Base-by-base conservation (phyloP, 2,113 vertebrate genomes). In the Eublepharis macularius region DNA sequence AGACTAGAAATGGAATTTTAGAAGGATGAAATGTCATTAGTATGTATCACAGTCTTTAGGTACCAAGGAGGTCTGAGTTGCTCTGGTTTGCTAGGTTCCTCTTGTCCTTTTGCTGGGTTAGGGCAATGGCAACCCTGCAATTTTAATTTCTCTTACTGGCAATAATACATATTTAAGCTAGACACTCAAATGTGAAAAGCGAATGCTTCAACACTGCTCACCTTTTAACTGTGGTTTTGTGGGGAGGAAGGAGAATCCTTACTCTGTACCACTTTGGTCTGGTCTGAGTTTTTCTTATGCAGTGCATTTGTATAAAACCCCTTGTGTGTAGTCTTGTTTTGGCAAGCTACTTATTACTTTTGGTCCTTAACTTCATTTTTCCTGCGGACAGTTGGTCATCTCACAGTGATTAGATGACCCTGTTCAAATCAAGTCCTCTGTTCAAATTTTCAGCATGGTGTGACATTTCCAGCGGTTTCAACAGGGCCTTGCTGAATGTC, bases 401-500 rank as follows among this genome's bases (percentile, higher is more conserved):
- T 0, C 78, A 63, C 39, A 63, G 21, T 1, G 32, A 80, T 90
- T 29, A 78, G 34, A 68, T 77, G 72, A 45, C 32, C 17, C 54
- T 80, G 45, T 0, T 2, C 60, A 24, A 63, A 63, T 80, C 72
- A 72, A 63, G 10, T 68, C 36, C 68, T 70, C 32, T 45, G 26
- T 68, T 89, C 0, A 57, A 57, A 45, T 74, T 39, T 76, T 60
- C 84, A 66, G 86, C 66, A 32, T n/a, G 1, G 89, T 69, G 90
- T 11, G 49, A 93, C 92, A 95, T 94, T 94, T 91, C 89, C 86
- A 17, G 90, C 0, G 89, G 93, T 95, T 95, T 95, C 66, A 0
- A 81, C 88, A 86, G 81, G 81, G 94, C 92, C 84, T 83, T 90
- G 93, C 80, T 92, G 93, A 95, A 95, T 95, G 92, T 95, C 92